phyloP scores from a whole-genome alignment of 1,140 invertebrate genomes.

The Ladona fulva region DNA sequence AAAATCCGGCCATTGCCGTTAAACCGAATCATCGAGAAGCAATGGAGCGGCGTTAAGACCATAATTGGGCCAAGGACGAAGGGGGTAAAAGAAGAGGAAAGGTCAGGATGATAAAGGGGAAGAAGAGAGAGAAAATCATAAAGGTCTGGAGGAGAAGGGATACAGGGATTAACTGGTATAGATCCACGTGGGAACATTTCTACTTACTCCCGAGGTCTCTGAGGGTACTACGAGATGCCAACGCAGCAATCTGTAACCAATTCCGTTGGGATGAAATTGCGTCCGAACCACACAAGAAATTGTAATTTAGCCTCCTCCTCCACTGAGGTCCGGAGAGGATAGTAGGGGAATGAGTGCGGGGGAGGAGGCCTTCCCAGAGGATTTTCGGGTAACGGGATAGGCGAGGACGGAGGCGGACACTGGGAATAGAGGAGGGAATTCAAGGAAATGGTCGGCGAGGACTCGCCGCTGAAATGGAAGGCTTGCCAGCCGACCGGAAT shows the following conservation, averaged over 20 bases:
- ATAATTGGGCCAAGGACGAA: not conserved
- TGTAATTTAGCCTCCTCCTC: not conserved
- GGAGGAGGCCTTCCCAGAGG: too few relatives aligned
- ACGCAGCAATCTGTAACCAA: constrained; percentile 8
- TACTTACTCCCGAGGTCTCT: not conserved
- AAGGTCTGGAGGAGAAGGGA: not conserved
- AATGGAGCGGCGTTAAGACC: too few relatives aligned
- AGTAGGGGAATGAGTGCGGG: not conserved
- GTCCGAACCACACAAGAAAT: constrained; percentile 4
- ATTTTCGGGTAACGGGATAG: too few relatives aligned
- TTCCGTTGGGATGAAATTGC: constrained; percentile 3
- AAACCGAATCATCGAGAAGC: too few relatives aligned
- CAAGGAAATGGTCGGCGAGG: too few relatives aligned
- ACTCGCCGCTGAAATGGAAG: too few relatives aligned
- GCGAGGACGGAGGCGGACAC: too few relatives aligned
- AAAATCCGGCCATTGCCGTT: too few relatives aligned
- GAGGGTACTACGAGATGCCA: not conserved
- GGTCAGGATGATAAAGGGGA: not conserved
- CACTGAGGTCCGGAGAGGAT: not conserved
- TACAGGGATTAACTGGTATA: not conserved
- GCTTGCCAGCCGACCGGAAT: too few relatives aligned
- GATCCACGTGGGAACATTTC: not conserved
- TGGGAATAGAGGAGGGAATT: too few relatives aligned
- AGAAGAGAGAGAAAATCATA: not conserved
- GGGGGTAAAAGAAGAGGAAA: not conserved